These are phyloP conservation scores for Homarus gammarus DNA, from an alignment of 2,888 invertebrate genomes.

Conservation along the genomic window DNA sequence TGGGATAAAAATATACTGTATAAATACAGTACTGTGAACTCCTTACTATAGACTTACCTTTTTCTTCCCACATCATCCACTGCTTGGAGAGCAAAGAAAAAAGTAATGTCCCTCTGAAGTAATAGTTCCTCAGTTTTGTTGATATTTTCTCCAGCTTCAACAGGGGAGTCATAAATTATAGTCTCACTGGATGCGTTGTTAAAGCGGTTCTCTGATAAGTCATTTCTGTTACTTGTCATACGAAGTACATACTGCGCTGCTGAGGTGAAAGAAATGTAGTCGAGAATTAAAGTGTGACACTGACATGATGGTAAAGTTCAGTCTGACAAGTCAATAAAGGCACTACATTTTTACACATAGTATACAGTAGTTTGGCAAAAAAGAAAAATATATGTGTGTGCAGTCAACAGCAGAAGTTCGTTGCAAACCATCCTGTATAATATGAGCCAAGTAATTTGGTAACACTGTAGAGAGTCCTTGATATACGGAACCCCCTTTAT, in stretches of 20 bases:
- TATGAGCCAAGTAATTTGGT: no score
- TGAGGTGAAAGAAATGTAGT: neutral
- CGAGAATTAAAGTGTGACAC: neutral
- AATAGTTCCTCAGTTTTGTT: neutral
- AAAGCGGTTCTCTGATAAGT: slow-evolving; percentile 4
- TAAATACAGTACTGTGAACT: neutral
- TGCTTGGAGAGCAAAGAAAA: slow-evolving; percentile 20
- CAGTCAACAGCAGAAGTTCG: no score
- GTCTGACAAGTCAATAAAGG: neutral
- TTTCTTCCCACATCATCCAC: slow-evolving; percentile 21
- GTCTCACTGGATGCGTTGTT: neutral
- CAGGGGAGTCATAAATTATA: neutral
- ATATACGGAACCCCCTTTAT: no score
- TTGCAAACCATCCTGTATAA: no score
- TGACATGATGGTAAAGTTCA: neutral
- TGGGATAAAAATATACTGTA: neutral
- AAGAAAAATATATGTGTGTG: no score
- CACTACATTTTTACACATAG: neutral
- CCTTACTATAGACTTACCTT: neutral
- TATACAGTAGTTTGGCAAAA: no score
- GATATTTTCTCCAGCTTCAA: slow-evolving; percentile 15
- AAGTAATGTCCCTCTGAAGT: neutral
- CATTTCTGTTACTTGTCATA: slow-evolving; percentile 5
- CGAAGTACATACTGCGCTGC: slow-evolving; percentile 11
- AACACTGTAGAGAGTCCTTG: neutral